Evolutionary conservation across 2,113 vertebrate genomes (phyloP), one percentile per base, ranked within the genome.

Genomic region (Aviceda subcristata): DNA sequence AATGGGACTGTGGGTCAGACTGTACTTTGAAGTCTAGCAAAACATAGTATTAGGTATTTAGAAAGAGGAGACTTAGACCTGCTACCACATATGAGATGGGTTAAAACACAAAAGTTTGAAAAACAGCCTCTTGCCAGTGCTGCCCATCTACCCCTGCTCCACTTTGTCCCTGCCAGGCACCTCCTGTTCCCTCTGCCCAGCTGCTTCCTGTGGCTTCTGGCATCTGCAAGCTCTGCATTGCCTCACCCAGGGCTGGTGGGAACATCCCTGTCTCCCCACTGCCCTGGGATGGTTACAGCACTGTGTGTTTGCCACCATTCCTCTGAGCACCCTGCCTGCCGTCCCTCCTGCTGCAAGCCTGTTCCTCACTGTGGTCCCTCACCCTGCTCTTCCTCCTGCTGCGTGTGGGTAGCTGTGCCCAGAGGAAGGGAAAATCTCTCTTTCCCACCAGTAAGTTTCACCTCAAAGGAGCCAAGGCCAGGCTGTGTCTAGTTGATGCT

Each of bases 321-420:
- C 38, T 79, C 85, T 30, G 45, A 91, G 71, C 12, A 4, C 20
- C 56, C n/a, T 75, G 67, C 39, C 51, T 29, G 36, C 66, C 17
- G 6, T 19, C 36, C 48, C 21, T 66, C 60, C 57, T 57, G 53
- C 57, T 7, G 12, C 66, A 46, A 79, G 63, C 39, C 43, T 43
- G 36, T 72, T 72, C 10, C 63, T 84, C 53, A 22, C 67, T 60
- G 57, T 0, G 0, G 5, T 72, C n/a, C 20, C 38, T 77, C 10
- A 0, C 36, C 41, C 51, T 55, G 38, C 76, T 50, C 57, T 67
- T 59, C 10, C 8, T 11, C 16, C 12, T 60, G 20, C 36, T 57
- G 23, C 0, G 0, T 50, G 51, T 59, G 46, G 53, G 57, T 18
- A 51, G 32, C 62, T 71, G 38, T 34, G 23, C 77, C n/a, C 38